Evolutionary conservation across 2,797 vertebrate genomes (phyloP), one percentile per base, ranked within the genome.

Genomic region (Lutra lutra): DNA sequence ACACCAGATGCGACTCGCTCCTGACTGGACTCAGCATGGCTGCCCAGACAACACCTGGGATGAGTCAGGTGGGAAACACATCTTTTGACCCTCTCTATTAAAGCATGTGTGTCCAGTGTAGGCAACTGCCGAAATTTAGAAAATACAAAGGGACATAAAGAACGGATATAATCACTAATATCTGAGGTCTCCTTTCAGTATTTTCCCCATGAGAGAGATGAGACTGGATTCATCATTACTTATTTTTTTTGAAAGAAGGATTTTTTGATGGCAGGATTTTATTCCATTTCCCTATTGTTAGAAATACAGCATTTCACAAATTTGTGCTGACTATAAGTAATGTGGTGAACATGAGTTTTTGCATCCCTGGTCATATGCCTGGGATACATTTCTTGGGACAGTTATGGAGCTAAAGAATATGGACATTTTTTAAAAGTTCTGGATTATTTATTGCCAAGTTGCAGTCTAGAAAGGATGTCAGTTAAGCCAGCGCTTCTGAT

Each of bases 21-120:
- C 20, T 5, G 38, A 10, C 17, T 35, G 40, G 46, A 18, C 58
- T 2, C 0, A 2, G 11, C 56, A 0, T 2, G 29, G n/a, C 43
- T 12, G 15, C 15, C 15, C 21, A 1, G 9, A 23, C 38, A n/a
- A 18, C 7, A 35, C 13, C 60, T 15, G 1, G 46, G 35, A n/a
- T 3, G 7, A 14, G n/a, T 10, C 8, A 5, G 62, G 66, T 0
- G 7, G 58, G 78, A 51, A 25, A 15, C 13, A 6, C 54, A 27
- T 51, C 43, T 54, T 79, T n/a, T 7, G 18, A 8, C 58, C 17
- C 10, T 40, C 21, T 27, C 70, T 21, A 35, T 23, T n/a, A 79
- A 72, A 18, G 20, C 72, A 58, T 25, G 12, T 79, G n/a, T 72
- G 77, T 35, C 40, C 46, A 70, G 35, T 40, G 32, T 77, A 43